Evolutionary conservation across 2,797 vertebrate genomes (phyloP), one percentile per base, ranked within the genome.

Genomic region (Nannoperca australis): DNA sequence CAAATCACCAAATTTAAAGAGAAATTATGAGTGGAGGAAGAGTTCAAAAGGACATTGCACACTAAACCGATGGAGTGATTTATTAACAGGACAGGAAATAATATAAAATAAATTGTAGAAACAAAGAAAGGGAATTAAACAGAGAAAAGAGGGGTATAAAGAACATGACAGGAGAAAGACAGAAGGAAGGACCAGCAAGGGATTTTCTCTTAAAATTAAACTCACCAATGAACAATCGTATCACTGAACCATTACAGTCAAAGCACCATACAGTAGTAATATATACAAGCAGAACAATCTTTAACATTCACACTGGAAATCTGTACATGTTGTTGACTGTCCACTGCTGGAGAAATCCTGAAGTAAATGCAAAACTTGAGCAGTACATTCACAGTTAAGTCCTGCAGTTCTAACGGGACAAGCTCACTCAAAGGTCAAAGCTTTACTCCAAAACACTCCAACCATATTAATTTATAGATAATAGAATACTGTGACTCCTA

Each of bases 11-110:
- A 53, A 78, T 82, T 53, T 76, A 17, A 36, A 77, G 56, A 45
- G 15, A 10, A 70, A 24, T 53, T 17, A 32, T 18, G 60, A 63
- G 45, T 5, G 47, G 15, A 58, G 44, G 49, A 30, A 3, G 15
- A 65, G 71, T 82, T 85, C n/a, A 87, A 71, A 81, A 76, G 68
- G 68, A 83, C 72, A 78, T 15, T 42, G 32, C 17, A 7, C 36
- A 34, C 49, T 71, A 61, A 79, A 79, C n/a, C 8, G 0, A n/a
- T 20, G 40, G 69, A 69, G 45, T 58, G 60, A 76, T 80, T 69
- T 81, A 60, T 74, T 49, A 80, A 55, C 45, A 73, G 50, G 11
- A 58, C 24, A 55, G 47, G 27, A 61, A 18, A 38, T 20, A 78
- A 45, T 27, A 45, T 0, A 32, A 50, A 58, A 55, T 32, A 4